A percentile compares a stretch with the other conserved stretches of the same genome.
These are phyloP conservation scores for Rattus norvegicus DNA, from an alignment of 2,113 vertebrate species.

Conservation along the genomic window DNA sequence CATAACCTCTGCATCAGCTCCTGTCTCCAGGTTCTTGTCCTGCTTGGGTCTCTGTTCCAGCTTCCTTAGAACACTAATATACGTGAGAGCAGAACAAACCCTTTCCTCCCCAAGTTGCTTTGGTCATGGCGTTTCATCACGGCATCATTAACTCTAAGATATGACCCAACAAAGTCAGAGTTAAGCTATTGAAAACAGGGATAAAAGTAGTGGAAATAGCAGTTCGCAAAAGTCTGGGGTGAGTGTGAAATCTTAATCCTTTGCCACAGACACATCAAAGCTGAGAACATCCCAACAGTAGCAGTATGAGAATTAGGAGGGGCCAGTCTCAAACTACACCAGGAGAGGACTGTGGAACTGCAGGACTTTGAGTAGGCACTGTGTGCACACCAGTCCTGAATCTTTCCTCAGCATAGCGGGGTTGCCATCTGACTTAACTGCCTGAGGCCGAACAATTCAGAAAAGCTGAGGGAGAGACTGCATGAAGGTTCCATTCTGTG, in stretches of 20 bases:
- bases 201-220: neutral
- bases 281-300: neutral
- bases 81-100: neutral
- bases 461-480: neutral
- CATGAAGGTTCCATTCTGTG: rapidly evolving
- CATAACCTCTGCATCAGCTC: neutral
- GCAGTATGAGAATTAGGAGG: neutral
- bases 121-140: neutral
- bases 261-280: neutral
- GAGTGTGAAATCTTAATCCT: neutral
- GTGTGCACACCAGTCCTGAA: neutral
- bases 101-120: neutral
- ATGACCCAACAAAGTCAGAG: neutral
- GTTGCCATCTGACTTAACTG: neutral
- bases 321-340: neutral
- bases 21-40: neutral
- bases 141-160: too few relatives aligned
- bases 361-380: neutral
- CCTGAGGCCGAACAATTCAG: neutral
- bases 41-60: neutral
- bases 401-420: too few relatives aligned
- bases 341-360: neutral
- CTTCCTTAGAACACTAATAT: neutral
- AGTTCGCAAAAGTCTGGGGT: neutral
- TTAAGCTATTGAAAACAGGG: neutral